Base-by-base conservation (phyloP, 2,113 vertebrate species). In the Zosterops borbonicus region DNA sequence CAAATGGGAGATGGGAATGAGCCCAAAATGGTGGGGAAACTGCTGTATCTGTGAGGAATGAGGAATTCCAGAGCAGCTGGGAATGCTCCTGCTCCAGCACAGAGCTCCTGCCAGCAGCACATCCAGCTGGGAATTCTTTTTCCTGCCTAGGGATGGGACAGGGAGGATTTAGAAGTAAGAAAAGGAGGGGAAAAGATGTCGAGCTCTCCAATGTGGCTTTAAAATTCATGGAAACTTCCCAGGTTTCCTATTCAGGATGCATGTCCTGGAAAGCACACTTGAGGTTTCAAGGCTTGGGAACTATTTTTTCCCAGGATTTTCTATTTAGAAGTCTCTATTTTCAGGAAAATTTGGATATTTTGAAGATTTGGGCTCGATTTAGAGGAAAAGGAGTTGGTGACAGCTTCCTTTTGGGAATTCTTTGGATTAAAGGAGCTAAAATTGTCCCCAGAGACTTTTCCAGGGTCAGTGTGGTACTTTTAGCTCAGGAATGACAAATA, bases 1-100 rank as follows among this genome's bases (percentile, higher is more conserved):
- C 1, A 0, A 86, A 62, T 0, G 12, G 23, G 35, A 41, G 42
- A 35, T 1, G 9, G 69, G 41, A 19, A 22, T 1, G 44, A 67
- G 56, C 8, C 7, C 2, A 1, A 68, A 85, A 28, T 3, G 39
- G 28, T 0, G 14, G 41, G 37, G 9, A 41, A 89, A 39, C 22
- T 33, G 5, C 44, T 79, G 2, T 2, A 17, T 58, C 5, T 11
- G 22, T 19, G 14, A 70, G 56, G 65, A n/a, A 79, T 20, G 12
- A 71, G 49, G 80, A 23, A 80, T 41, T 78, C 39, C 39, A 6
- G 33, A 15, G 3, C 44, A 11, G 21, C 44, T 42, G 15, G 6
- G 14, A 47, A n/a, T 24, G 33, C 52, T 23, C 35, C 58, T 55
- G 62, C 44, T 52, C 56, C 15, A 58, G 37, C 42, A 22, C 58